Evolutionary conservation across 2,888 invertebrate genomes (phyloP).

Genomic region (Acrocyrtus sp.): DNA sequence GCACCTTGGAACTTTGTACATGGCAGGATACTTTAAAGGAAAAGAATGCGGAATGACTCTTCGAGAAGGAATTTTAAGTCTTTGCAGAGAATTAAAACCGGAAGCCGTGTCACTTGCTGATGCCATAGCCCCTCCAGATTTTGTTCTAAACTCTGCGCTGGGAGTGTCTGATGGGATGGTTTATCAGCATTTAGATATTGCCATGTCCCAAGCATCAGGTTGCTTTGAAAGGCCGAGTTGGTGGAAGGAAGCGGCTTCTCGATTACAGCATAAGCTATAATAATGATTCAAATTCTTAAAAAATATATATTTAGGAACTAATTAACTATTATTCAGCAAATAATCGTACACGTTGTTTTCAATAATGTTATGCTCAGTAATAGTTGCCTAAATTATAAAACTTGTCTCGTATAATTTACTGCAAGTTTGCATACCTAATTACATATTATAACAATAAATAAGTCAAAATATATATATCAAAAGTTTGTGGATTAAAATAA

Average conservation of each 20-base stretch:
- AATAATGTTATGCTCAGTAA: too few relatives aligned
- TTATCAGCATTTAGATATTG: slow-evolving; percentile 78
- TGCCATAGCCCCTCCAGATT: slow-evolving; percentile 77
- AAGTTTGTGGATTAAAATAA: too few relatives aligned
- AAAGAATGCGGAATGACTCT: slow-evolving; percentile 72
- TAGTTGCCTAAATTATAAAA: too few relatives aligned
- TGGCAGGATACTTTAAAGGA: slow-evolving; percentile 72
- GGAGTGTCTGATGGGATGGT: slow-evolving; percentile 85
- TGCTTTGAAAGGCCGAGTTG: slow-evolving; percentile 76
- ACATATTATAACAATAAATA: too few relatives aligned
- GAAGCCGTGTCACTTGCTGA: slow-evolving; percentile 84
- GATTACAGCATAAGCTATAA: slow-evolving; percentile 28
- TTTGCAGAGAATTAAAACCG: slow-evolving; percentile 77
- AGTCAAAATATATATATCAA: too few relatives aligned
- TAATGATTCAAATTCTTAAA: too few relatives aligned
- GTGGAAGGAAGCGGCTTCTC: slow-evolving; percentile 76
- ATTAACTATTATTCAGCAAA: neutral
- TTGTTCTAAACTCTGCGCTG: slow-evolving; percentile 85
- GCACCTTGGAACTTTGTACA: slow-evolving; percentile 76
- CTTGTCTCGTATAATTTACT: too few relatives aligned
- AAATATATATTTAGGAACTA: too few relatives aligned
- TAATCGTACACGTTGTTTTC: too few relatives aligned
- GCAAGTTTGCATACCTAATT: too few relatives aligned
- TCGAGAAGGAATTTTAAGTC: slow-evolving; percentile 74
- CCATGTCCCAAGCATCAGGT: slow-evolving; percentile 74